These are phyloP conservation scores for Agrochola litura DNA, from an alignment of 2,888 invertebrate species.

Conservation along the genomic window DNA sequence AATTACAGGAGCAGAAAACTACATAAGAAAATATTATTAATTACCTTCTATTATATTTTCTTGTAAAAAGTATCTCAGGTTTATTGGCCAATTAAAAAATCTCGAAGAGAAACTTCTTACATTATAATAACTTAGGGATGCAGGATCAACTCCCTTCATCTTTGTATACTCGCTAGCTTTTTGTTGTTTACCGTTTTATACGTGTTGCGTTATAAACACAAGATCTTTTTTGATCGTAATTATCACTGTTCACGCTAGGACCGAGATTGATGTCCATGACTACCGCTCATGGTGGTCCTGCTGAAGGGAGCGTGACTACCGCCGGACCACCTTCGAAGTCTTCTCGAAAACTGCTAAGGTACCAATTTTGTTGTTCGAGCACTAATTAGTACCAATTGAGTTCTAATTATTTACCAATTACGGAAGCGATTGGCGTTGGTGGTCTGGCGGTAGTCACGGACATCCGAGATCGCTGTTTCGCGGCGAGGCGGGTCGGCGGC, in stretches of 20 bases:
- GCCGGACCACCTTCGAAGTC: too few species aligned
- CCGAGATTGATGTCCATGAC: too few species aligned
- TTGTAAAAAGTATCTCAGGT: conserved; percentile 33
- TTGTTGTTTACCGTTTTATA: conserved; percentile 27
- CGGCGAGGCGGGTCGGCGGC: too few species aligned
- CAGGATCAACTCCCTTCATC: background rate
- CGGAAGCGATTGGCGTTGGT: too few species aligned
- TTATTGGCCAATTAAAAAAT: background rate
- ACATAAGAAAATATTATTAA: background rate
- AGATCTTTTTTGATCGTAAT: conserved; percentile 13
- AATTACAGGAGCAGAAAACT: conserved; percentile 1
- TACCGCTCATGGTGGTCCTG: too few species aligned
- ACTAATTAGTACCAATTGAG: too few species aligned
- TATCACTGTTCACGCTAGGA: background rate
- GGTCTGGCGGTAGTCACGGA: too few species aligned
- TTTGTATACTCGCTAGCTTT: conserved; percentile 3
- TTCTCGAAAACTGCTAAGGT: too few species aligned
- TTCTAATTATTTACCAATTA: too few species aligned
- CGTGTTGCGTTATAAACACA: conserved; percentile 1
- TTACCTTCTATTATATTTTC: background rate
- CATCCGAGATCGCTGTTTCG: too few species aligned
- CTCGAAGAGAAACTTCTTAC: background rate
- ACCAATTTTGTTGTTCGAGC: too few species aligned
- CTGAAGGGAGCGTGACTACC: too few species aligned
- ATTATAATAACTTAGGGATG: background rate